Conservation (phyloP, 2,113 vertebrate species). For the Forbesichthys papilliferus region DNA sequence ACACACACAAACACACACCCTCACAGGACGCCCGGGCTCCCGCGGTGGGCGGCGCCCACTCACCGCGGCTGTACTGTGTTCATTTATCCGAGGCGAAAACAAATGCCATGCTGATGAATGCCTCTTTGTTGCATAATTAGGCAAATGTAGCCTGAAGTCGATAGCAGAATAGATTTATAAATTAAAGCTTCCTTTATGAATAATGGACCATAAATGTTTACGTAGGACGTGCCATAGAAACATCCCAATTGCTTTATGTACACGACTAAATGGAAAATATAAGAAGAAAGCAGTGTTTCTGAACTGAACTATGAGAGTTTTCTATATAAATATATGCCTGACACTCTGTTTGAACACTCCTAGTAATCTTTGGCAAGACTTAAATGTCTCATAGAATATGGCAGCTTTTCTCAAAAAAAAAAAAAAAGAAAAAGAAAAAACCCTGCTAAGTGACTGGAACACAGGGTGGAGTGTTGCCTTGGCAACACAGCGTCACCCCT, state of each 20-base stretch:
- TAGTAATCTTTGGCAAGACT: slow-evolving; percentile 20
- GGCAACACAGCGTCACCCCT: slow-evolving; percentile 70
- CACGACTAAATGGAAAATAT: too few relatives aligned
- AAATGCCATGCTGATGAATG: slow-evolving; percentile 66
- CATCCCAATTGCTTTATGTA: not conserved
- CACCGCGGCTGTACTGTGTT: slow-evolving; percentile 44
- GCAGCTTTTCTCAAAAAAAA: slow-evolving; percentile 30
- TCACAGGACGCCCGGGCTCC: not conserved
- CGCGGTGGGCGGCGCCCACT: slow-evolving; percentile 36
- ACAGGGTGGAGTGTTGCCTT: slow-evolving; percentile 72
- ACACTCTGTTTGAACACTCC: slow-evolving; percentile 9
- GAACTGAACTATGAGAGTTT: slow-evolving; percentile 1
- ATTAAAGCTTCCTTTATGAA: slow-evolving; percentile 63
- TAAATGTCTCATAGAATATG: slow-evolving; percentile 40
- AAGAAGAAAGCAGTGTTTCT: not conserved
- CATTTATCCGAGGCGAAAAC: slow-evolving; percentile 59
- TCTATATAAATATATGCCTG: not conserved
- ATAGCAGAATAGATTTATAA: slow-evolving; percentile 58
- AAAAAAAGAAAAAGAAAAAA: slow-evolving; percentile 4
- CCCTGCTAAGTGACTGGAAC: slow-evolving; percentile 56
- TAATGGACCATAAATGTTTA: slow-evolving; percentile 46
- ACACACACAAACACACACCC: too few relatives aligned
- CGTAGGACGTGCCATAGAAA: slow-evolving; percentile 10
- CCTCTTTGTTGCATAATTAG: slow-evolving; percentile 67
- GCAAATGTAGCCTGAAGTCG: slow-evolving; percentile 65